phyloP scores from a whole-genome alignment of 2,797 vertebrate species.

The Sternotherus odoratus region DNA sequence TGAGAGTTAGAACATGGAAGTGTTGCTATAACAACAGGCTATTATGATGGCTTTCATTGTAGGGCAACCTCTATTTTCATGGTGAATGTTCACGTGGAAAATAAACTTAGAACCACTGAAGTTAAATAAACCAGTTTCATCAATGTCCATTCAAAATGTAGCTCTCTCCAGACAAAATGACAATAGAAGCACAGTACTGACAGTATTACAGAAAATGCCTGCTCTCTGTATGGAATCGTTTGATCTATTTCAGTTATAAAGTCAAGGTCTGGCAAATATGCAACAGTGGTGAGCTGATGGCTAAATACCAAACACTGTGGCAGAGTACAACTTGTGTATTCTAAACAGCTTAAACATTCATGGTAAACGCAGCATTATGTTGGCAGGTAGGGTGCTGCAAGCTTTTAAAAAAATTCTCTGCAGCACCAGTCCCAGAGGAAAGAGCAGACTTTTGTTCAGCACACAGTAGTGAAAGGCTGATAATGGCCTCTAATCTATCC shows the following conservation, averaged over 20 bases:
- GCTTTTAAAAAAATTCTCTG: slow-evolving; percentile 59
- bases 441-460: slow-evolving; percentile 76
- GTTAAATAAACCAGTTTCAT: neutral
- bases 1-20: neutral
- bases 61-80: slow-evolving; percentile 1
- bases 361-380: slow-evolving; percentile 39
- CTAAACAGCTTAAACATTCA: neutral
- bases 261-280: neutral
- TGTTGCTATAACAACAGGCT: neutral
- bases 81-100: neutral
- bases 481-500: slow-evolving; percentile 85
- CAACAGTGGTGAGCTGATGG: neutral
- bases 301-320: neutral
- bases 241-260: neutral
- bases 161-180: neutral
- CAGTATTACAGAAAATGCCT: neutral
- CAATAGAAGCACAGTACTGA: slow-evolving; percentile 12
- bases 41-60: neutral
- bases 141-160: fast-evolving
- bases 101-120: neutral
- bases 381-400: slow-evolving; percentile 55
- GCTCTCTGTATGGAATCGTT: neutral
- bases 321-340: slow-evolving; percentile 11
- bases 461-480: slow-evolving; percentile 82
- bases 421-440: slow-evolving; percentile 74